Percentiles rank a stretch among this genome's conserved stretches.
Conservation (phyloP, 2,113 vertebrate genomes). For the Ellobius talpinus region DNA sequence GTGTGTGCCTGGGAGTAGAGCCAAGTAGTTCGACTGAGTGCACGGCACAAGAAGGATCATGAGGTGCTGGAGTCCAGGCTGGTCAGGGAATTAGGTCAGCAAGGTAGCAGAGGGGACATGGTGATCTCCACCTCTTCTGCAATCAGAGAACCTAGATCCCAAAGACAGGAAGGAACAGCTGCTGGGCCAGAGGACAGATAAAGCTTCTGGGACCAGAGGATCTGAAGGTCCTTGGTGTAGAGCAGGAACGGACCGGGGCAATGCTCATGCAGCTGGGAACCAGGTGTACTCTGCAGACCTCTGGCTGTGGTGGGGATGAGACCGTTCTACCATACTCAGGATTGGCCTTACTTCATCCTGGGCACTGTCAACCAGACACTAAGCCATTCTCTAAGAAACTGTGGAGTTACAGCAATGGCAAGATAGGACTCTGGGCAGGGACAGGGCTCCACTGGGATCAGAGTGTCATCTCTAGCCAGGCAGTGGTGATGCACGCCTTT, state of each 20-base stretch:
- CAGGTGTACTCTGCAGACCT: neutral
- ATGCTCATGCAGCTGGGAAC: neutral
- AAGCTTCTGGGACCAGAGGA: neutral
- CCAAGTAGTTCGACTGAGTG: neutral
- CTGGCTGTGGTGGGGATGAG: too few species aligned
- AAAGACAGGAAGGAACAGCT: neutral
- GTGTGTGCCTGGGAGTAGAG: neutral
- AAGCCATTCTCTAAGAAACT: neutral
- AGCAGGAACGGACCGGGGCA: neutral
- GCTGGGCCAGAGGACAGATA: neutral
- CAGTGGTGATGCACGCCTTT: neutral
- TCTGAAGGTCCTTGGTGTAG: rapidly evolving
- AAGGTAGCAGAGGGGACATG: neutral
- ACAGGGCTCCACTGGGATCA: rapidly evolving
- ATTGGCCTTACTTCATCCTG: rapidly evolving
- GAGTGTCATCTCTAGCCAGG: too few species aligned
- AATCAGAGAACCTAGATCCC: neutral
- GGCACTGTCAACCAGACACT: rapidly evolving
- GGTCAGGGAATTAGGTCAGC: neutral
- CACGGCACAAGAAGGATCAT: neutral
- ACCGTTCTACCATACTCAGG: neutral
- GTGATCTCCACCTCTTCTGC: neutral
- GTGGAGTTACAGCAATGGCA: neutral
- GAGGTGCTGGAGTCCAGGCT: neutral
- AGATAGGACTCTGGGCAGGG: neutral